Evolutionary conservation across 1,140 invertebrate species (phyloP).

Genomic region (Drosophila lini): DNA sequence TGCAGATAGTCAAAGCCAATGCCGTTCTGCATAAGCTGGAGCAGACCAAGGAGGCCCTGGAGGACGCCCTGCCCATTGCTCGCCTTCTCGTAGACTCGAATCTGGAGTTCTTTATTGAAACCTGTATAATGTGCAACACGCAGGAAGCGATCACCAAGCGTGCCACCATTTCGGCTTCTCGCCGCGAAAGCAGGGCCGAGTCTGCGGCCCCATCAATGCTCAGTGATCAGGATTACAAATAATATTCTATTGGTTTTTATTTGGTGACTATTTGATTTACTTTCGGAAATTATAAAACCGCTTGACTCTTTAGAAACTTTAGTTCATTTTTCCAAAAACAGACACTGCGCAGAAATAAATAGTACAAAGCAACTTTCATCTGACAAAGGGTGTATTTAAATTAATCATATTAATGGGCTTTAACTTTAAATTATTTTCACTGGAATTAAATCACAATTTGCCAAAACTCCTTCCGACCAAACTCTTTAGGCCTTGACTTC

Average conservation of each 20-base stretch:
- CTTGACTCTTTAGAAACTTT: neutral
- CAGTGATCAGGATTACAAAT: neutral
- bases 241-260: neutral
- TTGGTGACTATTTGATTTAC: neutral
- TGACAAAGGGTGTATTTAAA: conserved; percentile 30
- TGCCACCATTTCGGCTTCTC: conserved; percentile 1
- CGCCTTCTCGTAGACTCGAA: conserved; percentile 13
- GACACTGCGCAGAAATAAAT: neutral
- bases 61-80: conserved; percentile 51
- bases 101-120: conserved; percentile 44
- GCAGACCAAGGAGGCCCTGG: conserved; percentile 60
- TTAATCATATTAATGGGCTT: neutral
- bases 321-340: neutral
- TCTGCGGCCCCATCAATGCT: conserved; percentile 10
- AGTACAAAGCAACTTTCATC: neutral
- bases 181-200: conserved; percentile 17
- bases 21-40: conserved; percentile 72
- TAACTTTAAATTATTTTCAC: conserved; percentile 30
- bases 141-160: conserved; percentile 39
- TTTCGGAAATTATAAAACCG: neutral
- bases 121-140: conserved; percentile 42
- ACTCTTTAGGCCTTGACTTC: conserved; percentile 49
- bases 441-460: conserved; percentile 76
- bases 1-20: conserved; percentile 72
- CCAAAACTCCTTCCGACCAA: conserved; percentile 1